A percentile compares a stretch with the other conserved stretches of the same genome.
Evolutionary conservation across 1,140 invertebrate genomes (phyloP).

Genomic region (Vanessa atalanta): DNA sequence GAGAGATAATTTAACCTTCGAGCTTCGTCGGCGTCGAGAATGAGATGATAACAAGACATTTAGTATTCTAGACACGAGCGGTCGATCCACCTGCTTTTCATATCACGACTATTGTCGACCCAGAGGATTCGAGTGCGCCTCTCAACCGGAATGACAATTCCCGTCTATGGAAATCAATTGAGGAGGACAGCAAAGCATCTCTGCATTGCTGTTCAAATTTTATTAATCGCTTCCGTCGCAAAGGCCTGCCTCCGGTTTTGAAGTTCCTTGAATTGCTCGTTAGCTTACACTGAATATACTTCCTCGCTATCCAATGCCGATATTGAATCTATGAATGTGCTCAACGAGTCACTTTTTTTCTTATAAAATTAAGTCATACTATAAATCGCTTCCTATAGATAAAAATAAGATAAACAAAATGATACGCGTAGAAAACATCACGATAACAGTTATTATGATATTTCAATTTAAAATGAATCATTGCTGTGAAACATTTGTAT

Average conservation of each 20-base stretch:
- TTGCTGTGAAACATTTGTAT: too few species aligned
- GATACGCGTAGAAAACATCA: neutral
- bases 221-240: slow-evolving; percentile 60
- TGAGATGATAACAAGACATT: slow-evolving; percentile 73
- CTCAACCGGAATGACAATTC: slow-evolving; percentile 68
- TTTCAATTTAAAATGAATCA: too few species aligned
- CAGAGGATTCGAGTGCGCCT: slow-evolving; percentile 57
- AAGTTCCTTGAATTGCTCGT: slow-evolving; percentile 36
- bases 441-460: too few species aligned
- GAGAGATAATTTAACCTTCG: slow-evolving; percentile 51
- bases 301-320: neutral
- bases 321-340: neutral
- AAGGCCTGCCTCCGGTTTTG: slow-evolving; percentile 38
- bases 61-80: slow-evolving; percentile 71
- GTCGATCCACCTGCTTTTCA: slow-evolving; percentile 76
- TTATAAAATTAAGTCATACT: neutral
- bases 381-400: too few species aligned
- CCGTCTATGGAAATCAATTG: slow-evolving; percentile 72
- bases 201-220: slow-evolving; percentile 54
- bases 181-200: slow-evolving; percentile 41
- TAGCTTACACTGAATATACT: neutral
- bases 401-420: neutral
- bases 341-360: neutral
- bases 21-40: slow-evolving; percentile 53
- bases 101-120: slow-evolving; percentile 73